Base-by-base conservation (phyloP, 1,140 invertebrate genomes). In the Argopecten irradians region DNA sequence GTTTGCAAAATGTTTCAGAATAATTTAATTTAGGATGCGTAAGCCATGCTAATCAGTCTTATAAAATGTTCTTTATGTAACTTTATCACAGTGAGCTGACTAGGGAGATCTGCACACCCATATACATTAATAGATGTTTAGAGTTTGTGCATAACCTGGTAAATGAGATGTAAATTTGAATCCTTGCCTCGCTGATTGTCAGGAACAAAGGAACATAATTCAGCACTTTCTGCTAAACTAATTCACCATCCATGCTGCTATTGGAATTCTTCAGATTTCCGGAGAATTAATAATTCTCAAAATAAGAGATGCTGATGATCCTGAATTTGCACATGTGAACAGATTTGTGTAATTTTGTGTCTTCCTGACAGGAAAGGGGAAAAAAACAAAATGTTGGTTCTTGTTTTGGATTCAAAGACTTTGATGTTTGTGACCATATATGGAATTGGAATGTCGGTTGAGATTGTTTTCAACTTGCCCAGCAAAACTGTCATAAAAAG, bases 101-200 rank as follows among this genome's bases (percentile, higher is more conserved):
- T 1, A 28, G 14, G n/a, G 22, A 71, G 55, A n/a, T 3, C 55
- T 71, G 55, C 55, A 71, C 55, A 71, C 55, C 8, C 43, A 46
- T 71, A n/a, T 71, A 71, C 16, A 71, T n/a, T 28, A 71, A 71
- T 71, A 71, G 55, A 71, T 71, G 28, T 71, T 71, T 5, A 28
- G 55, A 71, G 28, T 71, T 71, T n/a, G 55, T 71, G 55, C 55
- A 71, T n/a, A 28, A 16, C 19, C 11, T 71, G n/a, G 55, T 71
- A 71, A 71, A 71, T 71, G 55, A 71, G 55, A 71, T 71, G 55
- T 71, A 71, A 71, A 71, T 71, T 71, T 71, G 55, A 71, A 71
- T 71, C 55, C n/a, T n/a, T 71, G 55, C 1, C 55, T 28, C 55
- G 5, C 55, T 71, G 55, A 71, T 28, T 28, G 55, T 71, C 28